A percentile compares a stretch with the other conserved stretches of the same genome.
Conservation (phyloP, 2,113 vertebrate species). For the Cinclus mexicanus region DNA sequence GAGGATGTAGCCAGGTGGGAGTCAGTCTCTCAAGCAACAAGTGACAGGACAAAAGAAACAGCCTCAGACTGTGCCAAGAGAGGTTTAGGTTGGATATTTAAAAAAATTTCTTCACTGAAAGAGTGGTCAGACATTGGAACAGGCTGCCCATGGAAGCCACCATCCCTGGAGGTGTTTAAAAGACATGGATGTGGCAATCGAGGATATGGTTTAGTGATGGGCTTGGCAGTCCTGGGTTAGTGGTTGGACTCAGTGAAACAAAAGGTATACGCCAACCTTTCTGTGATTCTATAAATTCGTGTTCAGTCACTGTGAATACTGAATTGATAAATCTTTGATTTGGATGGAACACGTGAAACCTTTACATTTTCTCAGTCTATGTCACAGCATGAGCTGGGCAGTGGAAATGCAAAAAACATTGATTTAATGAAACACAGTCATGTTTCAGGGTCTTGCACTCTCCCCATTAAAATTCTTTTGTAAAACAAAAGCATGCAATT, state of each 20-base stretch:
- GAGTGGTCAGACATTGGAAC: background rate
- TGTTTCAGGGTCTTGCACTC: constrained; percentile 28
- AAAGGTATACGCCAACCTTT: background rate
- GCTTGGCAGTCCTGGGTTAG: background rate
- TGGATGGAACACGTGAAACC: background rate
- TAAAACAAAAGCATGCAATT: constrained; percentile 49
- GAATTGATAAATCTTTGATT: background rate
- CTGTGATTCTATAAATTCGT: background rate
- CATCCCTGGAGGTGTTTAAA: background rate
- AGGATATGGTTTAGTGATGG: background rate
- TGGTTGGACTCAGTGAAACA: background rate
- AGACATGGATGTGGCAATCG: background rate
- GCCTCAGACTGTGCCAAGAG: background rate
- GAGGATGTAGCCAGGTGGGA: background rate
- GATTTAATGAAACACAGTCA: constrained; percentile 9
- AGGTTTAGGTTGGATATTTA: background rate
- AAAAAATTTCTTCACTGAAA: background rate
- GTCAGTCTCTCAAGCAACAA: fast-evolving
- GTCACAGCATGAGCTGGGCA: background rate
- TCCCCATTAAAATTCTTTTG: constrained; percentile 48
- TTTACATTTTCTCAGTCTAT: background rate
- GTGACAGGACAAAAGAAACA: background rate
- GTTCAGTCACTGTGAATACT: background rate
- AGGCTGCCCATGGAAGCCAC: background rate
- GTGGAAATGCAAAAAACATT: background rate